phyloP scores from a whole-genome alignment of 1,140 invertebrate species.

The Drosophila pandora region DNA sequence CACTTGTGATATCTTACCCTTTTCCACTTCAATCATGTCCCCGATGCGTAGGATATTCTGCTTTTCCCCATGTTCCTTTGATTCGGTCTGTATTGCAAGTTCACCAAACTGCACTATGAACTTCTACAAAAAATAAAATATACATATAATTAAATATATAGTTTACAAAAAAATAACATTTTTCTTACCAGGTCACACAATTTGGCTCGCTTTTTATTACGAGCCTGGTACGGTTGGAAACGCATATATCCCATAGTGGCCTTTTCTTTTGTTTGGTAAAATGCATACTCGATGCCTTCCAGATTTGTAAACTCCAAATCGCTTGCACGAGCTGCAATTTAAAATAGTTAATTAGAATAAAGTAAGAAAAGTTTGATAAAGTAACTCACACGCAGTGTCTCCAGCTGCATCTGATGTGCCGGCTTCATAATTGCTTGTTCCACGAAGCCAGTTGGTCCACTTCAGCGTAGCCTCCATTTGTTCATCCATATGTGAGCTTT shows the following conservation, averaged over 20 bases:
- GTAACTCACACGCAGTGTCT: not conserved
- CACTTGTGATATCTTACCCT: constrained; percentile 25
- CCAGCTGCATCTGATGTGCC: not conserved
- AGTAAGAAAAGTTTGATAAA: not conserved
- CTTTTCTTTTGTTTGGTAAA: constrained; percentile 50
- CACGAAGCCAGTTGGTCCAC: constrained; percentile 14
- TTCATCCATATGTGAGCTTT: not conserved
- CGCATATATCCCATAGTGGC: constrained; percentile 60
- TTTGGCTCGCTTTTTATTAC: constrained; percentile 39
- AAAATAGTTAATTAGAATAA: not conserved
- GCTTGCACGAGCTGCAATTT: constrained; percentile 27
- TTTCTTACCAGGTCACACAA: constrained; percentile 33
- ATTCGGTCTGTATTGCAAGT: constrained; percentile 30
- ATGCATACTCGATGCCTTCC: constrained; percentile 62
- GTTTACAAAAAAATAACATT: not conserved
- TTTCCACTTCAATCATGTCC: constrained; percentile 63
- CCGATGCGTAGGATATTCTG: constrained; percentile 38
- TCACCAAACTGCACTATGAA: constrained; percentile 55
- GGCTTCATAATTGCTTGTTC: not conserved
- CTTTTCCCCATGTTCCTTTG: not conserved
- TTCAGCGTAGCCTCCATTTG: not conserved
- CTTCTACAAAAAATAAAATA: constrained; percentile 22
- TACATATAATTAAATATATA: too few relatives aligned
- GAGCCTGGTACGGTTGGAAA: constrained; percentile 53
- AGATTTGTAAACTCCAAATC: constrained; percentile 42